Evolutionary conservation across 2,888 invertebrate genomes (phyloP).

Genomic region (Carpatolechia fugitivella): DNA sequence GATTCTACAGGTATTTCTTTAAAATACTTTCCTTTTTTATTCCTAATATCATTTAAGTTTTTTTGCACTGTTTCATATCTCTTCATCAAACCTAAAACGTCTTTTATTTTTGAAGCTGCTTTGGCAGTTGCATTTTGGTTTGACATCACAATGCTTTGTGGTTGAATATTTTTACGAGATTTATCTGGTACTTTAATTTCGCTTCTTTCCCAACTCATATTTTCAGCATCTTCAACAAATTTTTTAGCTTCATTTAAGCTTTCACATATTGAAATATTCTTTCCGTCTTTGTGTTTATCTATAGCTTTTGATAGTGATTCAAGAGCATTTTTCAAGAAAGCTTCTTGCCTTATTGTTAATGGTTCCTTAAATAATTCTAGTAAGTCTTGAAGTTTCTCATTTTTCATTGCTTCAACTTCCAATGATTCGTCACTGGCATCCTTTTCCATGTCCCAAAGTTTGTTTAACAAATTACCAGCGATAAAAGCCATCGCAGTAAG

Average conservation of each 20-base stretch:
- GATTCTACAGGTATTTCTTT: background rate
- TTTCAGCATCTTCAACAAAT: conserved; percentile 22
- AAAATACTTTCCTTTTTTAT: conserved; percentile 15
- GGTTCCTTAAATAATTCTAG: conserved; percentile 67
- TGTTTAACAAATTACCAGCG: conserved; percentile 67
- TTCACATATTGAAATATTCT: conserved; percentile 56
- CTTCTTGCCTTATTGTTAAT: conserved; percentile 59
- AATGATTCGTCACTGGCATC: conserved; percentile 44
- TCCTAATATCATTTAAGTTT: conserved; percentile 36
- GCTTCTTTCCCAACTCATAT: conserved; percentile 10
- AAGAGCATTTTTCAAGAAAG: conserved; percentile 57
- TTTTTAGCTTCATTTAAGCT: conserved; percentile 38
- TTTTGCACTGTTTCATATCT: conserved; percentile 54
- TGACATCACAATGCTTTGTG: background rate
- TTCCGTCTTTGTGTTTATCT: conserved; percentile 43
- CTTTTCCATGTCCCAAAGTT: conserved; percentile 68
- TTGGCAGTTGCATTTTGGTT: conserved; percentile 28
- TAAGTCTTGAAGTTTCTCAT: conserved; percentile 60
- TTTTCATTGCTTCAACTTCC: conserved; percentile 57
- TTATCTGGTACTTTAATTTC: background rate
- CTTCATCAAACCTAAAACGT: conserved; percentile 51
- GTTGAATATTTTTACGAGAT: background rate
- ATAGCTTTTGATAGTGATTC: conserved; percentile 55
- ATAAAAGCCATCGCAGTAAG: conserved; percentile 68
- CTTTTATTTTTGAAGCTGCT: conserved; percentile 50